Evolutionary conservation across 2,797 vertebrate species (phyloP), one percentile per base, ranked within the genome.

Genomic region (Xiphophorus birchmanni): DNA sequence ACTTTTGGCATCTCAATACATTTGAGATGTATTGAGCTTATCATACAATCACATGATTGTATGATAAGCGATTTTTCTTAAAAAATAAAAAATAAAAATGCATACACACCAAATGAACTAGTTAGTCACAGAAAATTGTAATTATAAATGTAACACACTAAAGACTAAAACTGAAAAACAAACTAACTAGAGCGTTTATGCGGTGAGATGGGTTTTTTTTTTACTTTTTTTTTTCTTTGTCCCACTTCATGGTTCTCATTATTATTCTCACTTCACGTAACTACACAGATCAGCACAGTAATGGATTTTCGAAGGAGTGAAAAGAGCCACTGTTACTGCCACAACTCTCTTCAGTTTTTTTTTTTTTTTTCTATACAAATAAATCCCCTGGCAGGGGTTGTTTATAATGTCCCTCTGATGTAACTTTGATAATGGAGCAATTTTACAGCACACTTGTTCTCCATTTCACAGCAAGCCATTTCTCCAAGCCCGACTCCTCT

Each of bases 331-430:
- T 77, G 86, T 89, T 80, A 80, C 80, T 75, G 74, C 81, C 18
- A 80, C 82, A 73, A 78, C 81, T 80, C 81, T 87, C 86, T 77
- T 45, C 44, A 42, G 81, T 82, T 90, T 82, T 74, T 63, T 35
- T 29, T 7, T 3, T 32, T 65, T 65, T 65, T 40, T 71, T 86
- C 81, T 60, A 65, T 32, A 12, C 90, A 94, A 90, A 84, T 94
- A 94, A 95, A 90, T 91, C 89, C 81, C 80, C 72, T 83, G 91
- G 78, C 80, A 85, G 85, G 86, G 87, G 88, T 92, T 94, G 89
- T 93, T 92, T 93, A 90, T 93, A 90, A 94, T 87, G 87, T 88
- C 90, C 83, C 84, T 89, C 78, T 83, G 84, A 91, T 91, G 87
- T 82, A 86, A 87, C 86, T 87, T 94, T 93, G 87, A 90, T 89